phyloP scores from a whole-genome alignment of 2,113 vertebrate species.

The Toxotes chatareus region DNA sequence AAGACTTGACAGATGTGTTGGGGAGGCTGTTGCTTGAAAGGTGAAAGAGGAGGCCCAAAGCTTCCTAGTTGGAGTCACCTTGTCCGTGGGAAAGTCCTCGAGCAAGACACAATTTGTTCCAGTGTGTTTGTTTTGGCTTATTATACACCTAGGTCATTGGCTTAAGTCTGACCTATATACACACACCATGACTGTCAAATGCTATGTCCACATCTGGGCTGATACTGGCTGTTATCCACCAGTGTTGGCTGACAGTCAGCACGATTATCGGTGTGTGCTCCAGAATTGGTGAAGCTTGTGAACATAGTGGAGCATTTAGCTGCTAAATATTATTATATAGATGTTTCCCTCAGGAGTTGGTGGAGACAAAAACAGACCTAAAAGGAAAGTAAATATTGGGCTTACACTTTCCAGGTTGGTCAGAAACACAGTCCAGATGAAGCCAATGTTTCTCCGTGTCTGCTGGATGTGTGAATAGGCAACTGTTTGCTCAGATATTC shows the following conservation, averaged over 20 bases:
- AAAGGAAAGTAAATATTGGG: too few relatives aligned
- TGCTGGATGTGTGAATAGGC: not conserved
- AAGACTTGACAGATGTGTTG: conserved; percentile 29
- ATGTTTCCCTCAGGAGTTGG: not conserved
- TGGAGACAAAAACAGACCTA: not conserved
- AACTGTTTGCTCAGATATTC: not conserved
- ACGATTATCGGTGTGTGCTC: not conserved
- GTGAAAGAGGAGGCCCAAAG: conserved; percentile 6
- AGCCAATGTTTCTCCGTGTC: not conserved
- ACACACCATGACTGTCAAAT: not conserved
- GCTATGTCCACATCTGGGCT: not conserved
- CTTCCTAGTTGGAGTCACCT: conserved; percentile 7
- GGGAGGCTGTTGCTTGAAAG: conserved; percentile 8
- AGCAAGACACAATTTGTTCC: not conserved
- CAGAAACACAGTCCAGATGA: too few relatives aligned
- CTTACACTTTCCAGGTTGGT: too few relatives aligned
- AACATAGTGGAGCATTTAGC: not conserved
- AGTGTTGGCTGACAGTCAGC: not conserved
- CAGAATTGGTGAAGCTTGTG: not conserved
- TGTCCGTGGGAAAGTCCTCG: conserved; percentile 35
- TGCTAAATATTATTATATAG: not conserved
- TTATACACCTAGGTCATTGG: not conserved
- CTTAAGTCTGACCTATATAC: not conserved
- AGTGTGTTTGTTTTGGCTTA: not conserved
- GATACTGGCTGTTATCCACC: not conserved